Percentiles rank a stretch among this genome's conserved stretches.
These are phyloP conservation scores for Gallinago solitaria DNA, from an alignment of 2,797 vertebrate species.

Conservation along the genomic window DNA sequence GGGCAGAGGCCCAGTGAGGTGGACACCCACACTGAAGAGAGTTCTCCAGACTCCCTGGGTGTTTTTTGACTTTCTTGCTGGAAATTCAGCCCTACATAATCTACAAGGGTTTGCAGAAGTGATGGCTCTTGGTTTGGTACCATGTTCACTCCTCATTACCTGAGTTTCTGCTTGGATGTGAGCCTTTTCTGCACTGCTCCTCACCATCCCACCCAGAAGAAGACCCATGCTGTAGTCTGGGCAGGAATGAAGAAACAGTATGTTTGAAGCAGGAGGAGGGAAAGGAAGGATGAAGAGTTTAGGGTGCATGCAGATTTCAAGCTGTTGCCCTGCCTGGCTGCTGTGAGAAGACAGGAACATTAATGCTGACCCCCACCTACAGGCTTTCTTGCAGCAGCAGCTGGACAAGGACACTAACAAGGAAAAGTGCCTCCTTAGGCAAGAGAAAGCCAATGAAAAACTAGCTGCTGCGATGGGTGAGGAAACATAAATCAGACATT, in stretches of 20 bases:
- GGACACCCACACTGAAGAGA: not conserved
- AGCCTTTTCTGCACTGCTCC: not conserved
- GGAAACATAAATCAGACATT: not conserved
- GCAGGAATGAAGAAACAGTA: not conserved
- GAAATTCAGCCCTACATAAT: not conserved
- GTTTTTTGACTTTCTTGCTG: not conserved
- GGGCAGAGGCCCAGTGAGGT: not conserved
- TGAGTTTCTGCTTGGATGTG: not conserved
- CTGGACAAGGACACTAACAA: not conserved
- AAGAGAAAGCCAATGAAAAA: not conserved
- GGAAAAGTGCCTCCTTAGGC: not conserved
- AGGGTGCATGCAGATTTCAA: not conserved
- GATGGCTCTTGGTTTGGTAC: not conserved
- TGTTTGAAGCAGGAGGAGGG: not conserved
- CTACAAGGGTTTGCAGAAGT: not conserved
- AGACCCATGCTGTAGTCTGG: not conserved
- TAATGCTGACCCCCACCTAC: not conserved
- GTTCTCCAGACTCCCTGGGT: not conserved
- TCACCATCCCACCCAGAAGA: not conserved
- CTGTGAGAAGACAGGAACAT: not conserved
- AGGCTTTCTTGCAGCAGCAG: not conserved
- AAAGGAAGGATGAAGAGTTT: not conserved
- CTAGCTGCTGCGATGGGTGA: not conserved
- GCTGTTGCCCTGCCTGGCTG: not conserved
- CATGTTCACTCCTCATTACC: not conserved